Evolutionary conservation across 2,888 invertebrate genomes (phyloP), one percentile per base, ranked within the genome.

Genomic region (Dryobotodes eremita): DNA sequence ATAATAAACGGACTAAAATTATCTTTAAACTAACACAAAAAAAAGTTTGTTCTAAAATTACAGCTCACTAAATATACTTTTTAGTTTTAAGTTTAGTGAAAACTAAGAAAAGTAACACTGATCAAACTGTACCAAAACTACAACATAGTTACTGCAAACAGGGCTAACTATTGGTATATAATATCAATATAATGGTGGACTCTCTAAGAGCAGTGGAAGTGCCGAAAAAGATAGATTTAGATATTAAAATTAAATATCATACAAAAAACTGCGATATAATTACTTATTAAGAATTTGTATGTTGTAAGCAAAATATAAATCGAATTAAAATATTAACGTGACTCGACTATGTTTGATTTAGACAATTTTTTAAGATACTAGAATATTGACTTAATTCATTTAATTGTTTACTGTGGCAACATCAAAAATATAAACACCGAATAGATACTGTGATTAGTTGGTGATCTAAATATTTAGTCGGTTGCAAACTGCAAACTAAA

Each of bases 151-250:
- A 69, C 20, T 79, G 31, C 36, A 68, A 66, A 64, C 69, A 78
- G 71, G 77, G 73, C 50, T 71, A 78, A 72, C 55, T 77, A 83
- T 86, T 85, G 84, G 71, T 90, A 88, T 90, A 62, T 72, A 81
- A 89, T 89, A 89, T 86, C 88, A 81, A 84, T 79, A 86, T 57
- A 59, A 31, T 62, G 76, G 79, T 74, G 76, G 65, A 87, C 85
- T 88, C 86, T 85, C n/a, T 77, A 69, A 84, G 83, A 88, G 90
- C 77, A 85, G 81, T 85, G 87, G 89, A 90, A 80, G 91, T 91
- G 91, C 92, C 91, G 83, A 89, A 89, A 82, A 89, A 74, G 69
- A 42, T 89, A 90, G 79, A 68, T 69, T 76, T 86, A 89, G 79
- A 82, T 77, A 46, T 84, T 82, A 84, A 80, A 75, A 53, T 80